phyloP scores from a whole-genome alignment of 2,888 invertebrate species.

The Tetanocera ferruginea region DNA sequence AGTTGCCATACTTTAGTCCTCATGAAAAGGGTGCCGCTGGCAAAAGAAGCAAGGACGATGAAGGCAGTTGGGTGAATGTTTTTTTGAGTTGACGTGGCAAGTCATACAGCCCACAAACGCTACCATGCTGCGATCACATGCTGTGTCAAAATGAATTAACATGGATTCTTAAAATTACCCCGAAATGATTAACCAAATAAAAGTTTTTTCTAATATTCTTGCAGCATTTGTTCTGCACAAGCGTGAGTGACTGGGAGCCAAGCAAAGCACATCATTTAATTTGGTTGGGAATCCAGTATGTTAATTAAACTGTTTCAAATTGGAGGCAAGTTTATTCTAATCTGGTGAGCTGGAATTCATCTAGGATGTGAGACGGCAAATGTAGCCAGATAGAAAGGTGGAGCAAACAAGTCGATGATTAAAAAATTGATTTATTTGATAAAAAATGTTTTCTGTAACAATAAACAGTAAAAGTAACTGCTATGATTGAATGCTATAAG shows the following conservation, averaged over 20 bases:
- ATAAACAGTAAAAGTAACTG: too few species aligned
- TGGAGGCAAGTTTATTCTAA: too few species aligned
- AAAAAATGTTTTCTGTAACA: too few species aligned
- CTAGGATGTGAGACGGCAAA: too few species aligned
- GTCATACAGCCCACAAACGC: not conserved
- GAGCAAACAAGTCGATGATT: too few species aligned
- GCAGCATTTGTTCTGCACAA: not conserved
- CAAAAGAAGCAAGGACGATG: not conserved
- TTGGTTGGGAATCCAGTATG: too few species aligned
- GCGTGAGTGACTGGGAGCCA: not conserved
- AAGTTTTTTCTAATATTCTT: slow-evolving; percentile 46
- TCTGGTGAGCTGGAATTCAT: too few species aligned
- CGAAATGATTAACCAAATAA: slow-evolving; percentile 54
- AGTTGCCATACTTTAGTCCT: not conserved
- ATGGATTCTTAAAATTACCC: slow-evolving; percentile 49
- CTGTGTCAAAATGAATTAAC: slow-evolving; percentile 51
- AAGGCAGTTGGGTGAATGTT: not conserved
- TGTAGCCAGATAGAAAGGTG: too few species aligned
- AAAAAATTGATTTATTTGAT: too few species aligned
- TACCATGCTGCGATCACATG: slow-evolving; percentile 43
- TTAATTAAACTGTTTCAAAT: too few species aligned
- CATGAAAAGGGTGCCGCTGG: not conserved
- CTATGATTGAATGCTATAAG: too few species aligned
- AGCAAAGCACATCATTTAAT: not conserved
- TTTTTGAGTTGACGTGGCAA: not conserved